Conservation (phyloP, 2,888 invertebrate species). For the Zeuzera pyrina region DNA sequence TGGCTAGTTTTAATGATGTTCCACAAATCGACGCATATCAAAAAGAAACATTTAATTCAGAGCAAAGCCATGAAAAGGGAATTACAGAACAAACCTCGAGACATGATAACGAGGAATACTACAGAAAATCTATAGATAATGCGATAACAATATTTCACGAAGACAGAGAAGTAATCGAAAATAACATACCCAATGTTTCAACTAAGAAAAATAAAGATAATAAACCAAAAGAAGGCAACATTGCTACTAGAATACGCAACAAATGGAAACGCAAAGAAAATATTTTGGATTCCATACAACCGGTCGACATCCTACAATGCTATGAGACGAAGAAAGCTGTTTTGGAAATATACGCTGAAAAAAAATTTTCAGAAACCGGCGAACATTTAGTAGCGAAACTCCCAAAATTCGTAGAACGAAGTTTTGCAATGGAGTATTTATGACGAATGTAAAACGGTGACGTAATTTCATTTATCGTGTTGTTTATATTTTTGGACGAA, state of each 20-base stretch:
- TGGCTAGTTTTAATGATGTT: too few relatives aligned
- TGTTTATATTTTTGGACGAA: too few relatives aligned
- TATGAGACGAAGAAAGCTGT: slow-evolving; percentile 55
- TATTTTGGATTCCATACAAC: slow-evolving; percentile 3
- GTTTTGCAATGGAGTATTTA: too few relatives aligned
- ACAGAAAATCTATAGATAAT: too few relatives aligned
- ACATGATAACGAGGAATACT: too few relatives aligned
- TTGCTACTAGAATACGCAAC: not conserved
- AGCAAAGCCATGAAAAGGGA: too few relatives aligned
- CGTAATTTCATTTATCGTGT: too few relatives aligned
- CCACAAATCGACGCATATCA: too few relatives aligned
- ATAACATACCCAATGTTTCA: not conserved
- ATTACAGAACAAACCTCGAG: too few relatives aligned
- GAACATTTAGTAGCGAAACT: slow-evolving; percentile 40
- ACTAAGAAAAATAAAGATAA: not conserved
- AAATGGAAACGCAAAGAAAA: not conserved
- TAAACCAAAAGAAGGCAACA: not conserved
- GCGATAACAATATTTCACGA: not conserved
- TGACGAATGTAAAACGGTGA: too few relatives aligned
- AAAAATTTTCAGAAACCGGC: slow-evolving; percentile 23
- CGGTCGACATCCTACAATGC: slow-evolving; percentile 42
- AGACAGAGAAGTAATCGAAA: not conserved
- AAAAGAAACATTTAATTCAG: too few relatives aligned
- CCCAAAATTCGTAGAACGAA: slow-evolving; percentile 49
- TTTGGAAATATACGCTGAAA: slow-evolving; percentile 48